Conservation (phyloP, 2,797 vertebrate species). For the Manis crassicaudata region DNA sequence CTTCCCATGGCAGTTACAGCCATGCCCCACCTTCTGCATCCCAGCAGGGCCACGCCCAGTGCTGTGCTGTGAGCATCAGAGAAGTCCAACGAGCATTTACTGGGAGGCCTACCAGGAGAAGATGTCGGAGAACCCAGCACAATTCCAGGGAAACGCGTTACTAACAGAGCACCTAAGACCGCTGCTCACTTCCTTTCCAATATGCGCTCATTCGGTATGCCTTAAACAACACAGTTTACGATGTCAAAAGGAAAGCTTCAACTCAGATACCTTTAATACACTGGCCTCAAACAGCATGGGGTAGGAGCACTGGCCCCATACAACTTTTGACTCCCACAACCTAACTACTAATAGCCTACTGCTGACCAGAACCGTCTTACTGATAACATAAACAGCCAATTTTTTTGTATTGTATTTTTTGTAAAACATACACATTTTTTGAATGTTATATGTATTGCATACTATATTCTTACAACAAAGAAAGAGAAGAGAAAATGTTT, state of each 20-base stretch:
- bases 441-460: too few species aligned
- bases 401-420: too few species aligned
- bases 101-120: constrained; percentile 24
- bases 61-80: not conserved
- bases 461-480: too few species aligned
- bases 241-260: not conserved
- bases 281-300: too few species aligned
- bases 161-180: not conserved
- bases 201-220: not conserved
- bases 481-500: too few species aligned
- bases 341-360: too few species aligned
- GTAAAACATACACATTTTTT: too few species aligned
- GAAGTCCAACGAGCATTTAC: not conserved
- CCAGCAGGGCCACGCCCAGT: not conserved
- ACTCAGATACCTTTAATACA: not conserved
- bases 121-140: not conserved
- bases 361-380: too few species aligned
- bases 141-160: not conserved
- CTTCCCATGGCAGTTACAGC: not conserved
- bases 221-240: not conserved
- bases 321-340: too few species aligned
- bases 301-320: too few species aligned
- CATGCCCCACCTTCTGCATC: not conserved
- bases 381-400: too few species aligned
- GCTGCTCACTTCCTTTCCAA: not conserved